phyloP scores from a whole-genome alignment of 2,113 vertebrate species.

The Calonectris borealis region DNA sequence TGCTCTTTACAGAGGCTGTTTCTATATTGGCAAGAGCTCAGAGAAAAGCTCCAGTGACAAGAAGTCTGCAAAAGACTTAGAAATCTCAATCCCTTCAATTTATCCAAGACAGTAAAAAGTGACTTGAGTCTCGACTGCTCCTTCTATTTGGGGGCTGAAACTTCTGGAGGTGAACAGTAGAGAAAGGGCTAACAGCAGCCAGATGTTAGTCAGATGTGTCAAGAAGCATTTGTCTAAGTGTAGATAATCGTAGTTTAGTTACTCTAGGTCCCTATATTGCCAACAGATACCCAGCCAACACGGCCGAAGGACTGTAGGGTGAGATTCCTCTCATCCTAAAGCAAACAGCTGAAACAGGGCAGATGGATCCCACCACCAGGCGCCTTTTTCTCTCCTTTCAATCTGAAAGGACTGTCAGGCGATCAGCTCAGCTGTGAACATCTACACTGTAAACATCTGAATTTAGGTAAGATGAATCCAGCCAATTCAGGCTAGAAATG shows the following conservation, averaged over 20 bases:
- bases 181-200: not conserved
- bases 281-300: not conserved
- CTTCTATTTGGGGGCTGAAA: not conserved
- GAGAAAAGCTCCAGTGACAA: not conserved
- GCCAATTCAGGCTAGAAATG: not conserved
- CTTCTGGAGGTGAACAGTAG: not conserved
- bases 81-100: not conserved
- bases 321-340: not conserved
- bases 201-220: not conserved
- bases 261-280: not conserved
- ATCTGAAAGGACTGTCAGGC: not conserved
- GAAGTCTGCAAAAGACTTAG: not conserved
- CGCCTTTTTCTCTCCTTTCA: not conserved
- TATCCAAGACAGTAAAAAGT: not conserved
- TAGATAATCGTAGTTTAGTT: not conserved
- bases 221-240: not conserved
- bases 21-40: not conserved
- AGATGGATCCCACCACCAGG: not conserved
- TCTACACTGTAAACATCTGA: not conserved
- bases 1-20: not conserved
- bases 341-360: not conserved
- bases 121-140: not conserved
- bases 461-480: not conserved
- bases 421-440: not conserved
- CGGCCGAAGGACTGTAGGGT: not conserved